phyloP scores from a whole-genome alignment of 2,113 vertebrate genomes.

The Brachyhypopomus occidentalis region DNA sequence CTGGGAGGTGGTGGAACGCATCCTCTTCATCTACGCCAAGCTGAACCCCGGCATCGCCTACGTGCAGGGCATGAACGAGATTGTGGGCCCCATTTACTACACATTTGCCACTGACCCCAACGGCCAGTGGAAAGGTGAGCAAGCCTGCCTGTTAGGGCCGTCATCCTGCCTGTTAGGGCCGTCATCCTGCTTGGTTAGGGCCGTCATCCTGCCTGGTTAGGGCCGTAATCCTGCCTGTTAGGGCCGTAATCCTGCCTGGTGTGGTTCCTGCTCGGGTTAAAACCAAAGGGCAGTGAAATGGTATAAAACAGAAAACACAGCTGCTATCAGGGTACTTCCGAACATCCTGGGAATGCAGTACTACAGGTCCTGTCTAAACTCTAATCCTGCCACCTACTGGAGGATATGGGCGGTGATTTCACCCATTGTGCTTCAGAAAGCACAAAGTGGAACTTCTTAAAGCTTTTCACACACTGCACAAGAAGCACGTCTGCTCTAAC shows the following conservation, averaged over 20 bases:
- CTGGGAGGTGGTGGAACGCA: constrained; percentile 98
- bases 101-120: constrained; percentile 96
- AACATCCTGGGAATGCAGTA: too few species aligned
- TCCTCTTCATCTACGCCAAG: constrained; percentile 98
- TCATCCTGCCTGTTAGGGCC: too few species aligned
- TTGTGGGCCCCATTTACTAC: constrained; percentile 96
- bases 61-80: constrained; percentile 98
- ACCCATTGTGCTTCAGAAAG: background rate
- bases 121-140: constrained; percentile 85
- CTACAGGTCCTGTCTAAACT: background rate
- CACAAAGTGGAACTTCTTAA: background rate
- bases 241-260: background rate
- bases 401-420: too few species aligned
- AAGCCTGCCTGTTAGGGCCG: too few species aligned
- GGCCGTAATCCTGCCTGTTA: too few species aligned
- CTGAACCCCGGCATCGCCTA: constrained; percentile 97
- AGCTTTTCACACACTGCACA: too few species aligned
- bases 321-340: too few species aligned
- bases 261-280: background rate
- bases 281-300: too few species aligned
- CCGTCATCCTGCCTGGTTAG: too few species aligned
- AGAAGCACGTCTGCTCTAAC: too few species aligned
- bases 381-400: constrained; percentile 5
- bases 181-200: too few species aligned
- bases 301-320: too few species aligned